Evolutionary conservation across 1,140 invertebrate species (phyloP).

Genomic region (Psix sp.): DNA sequence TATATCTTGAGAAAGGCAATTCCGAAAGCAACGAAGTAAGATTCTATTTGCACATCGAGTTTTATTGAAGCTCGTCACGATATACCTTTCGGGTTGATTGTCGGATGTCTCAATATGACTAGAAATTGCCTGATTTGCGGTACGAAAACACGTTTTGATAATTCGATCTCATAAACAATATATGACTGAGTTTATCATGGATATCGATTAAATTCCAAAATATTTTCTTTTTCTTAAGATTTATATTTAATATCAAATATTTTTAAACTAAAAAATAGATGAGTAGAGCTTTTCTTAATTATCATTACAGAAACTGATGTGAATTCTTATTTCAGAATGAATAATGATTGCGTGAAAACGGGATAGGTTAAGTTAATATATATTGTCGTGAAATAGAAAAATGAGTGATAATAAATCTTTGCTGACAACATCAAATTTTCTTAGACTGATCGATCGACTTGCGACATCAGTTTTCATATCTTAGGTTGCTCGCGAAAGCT

Average conservation of each 20-base stretch:
- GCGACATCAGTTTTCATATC: constrained; percentile 50
- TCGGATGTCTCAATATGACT: constrained; percentile 43
- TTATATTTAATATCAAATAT: too few relatives aligned
- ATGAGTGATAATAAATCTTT: constrained; percentile 15
- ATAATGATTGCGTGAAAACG: too few relatives aligned
- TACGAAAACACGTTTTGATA: constrained; percentile 3
- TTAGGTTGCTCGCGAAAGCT: constrained; percentile 9
- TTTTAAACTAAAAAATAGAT: too few relatives aligned
- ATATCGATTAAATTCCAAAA: too few relatives aligned
- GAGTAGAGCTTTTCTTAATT: too few relatives aligned
- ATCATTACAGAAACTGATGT: too few relatives aligned
- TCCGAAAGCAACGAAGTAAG: constrained; percentile 63
- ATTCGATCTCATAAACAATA: too few relatives aligned
- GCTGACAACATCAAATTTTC: constrained; percentile 20
- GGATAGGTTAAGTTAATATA: too few relatives aligned
- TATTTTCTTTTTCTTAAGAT: too few relatives aligned
- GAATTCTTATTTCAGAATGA: too few relatives aligned
- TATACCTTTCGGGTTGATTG: constrained; percentile 50
- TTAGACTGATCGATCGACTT: constrained; percentile 42
- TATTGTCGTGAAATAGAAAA: constrained; percentile 11
- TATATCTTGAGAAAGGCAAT: constrained; percentile 65
- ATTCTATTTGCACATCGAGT: constrained; percentile 71
- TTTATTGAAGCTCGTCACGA: constrained; percentile 74
- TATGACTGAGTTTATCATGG: too few relatives aligned
- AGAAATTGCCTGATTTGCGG: constrained; percentile 40